Percentiles rank a stretch among this genome's conserved stretches.
Evolutionary conservation across 2,797 vertebrate genomes (phyloP).

Genomic region (Amazonetta brasiliensis): DNA sequence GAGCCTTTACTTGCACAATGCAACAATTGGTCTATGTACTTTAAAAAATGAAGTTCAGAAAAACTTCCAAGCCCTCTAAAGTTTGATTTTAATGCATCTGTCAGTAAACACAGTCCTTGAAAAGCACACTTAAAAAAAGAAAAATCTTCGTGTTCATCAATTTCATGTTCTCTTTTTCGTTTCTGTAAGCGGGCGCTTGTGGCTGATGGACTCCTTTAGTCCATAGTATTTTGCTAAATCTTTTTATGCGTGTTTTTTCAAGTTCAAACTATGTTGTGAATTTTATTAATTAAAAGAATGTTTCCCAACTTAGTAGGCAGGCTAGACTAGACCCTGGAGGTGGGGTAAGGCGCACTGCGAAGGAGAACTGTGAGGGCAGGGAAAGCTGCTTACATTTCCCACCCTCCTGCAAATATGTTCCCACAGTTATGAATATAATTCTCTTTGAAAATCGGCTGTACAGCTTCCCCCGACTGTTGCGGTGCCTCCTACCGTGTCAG

Average conservation of each 20-base stretch:
- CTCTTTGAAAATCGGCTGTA: background rate
- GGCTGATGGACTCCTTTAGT: background rate
- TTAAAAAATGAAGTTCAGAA: background rate
- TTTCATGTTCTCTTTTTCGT: background rate
- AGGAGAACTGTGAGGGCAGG: constrained; percentile 21
- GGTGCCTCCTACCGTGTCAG: background rate
- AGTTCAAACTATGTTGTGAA: constrained; percentile 35
- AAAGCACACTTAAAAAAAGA: background rate
- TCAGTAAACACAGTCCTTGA: background rate
- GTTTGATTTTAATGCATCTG: background rate
- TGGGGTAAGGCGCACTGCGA: constrained; percentile 1
- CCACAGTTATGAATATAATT: background rate
- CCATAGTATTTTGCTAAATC: background rate
- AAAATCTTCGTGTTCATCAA: background rate
- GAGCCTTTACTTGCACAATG: background rate
- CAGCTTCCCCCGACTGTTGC: background rate
- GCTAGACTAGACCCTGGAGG: constrained; percentile 34
- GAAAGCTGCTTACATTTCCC: constrained; percentile 28
- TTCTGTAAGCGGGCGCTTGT: background rate
- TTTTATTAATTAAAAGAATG: constrained; percentile 59
- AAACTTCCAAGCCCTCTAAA: background rate
- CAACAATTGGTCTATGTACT: background rate
- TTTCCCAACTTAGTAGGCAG: constrained; percentile 57
- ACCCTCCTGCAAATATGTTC: constrained; percentile 12
- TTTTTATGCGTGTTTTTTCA: constrained; percentile 7